A percentile compares a stretch with the other conserved stretches of the same genome.
Evolutionary conservation across 2,888 invertebrate genomes (phyloP).

Genomic region (Gibbula magus): DNA sequence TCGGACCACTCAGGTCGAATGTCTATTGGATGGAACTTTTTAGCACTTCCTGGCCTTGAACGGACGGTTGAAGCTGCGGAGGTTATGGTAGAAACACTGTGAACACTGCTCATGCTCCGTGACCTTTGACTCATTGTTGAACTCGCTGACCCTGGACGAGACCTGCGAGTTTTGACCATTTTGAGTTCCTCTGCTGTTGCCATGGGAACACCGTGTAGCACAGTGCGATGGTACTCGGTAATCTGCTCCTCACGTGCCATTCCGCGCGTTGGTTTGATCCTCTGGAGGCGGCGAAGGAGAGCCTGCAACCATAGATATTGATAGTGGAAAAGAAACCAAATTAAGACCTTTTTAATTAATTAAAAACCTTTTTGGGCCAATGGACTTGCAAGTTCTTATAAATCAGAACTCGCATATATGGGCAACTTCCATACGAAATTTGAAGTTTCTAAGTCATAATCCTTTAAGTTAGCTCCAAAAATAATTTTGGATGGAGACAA

Average conservation of each 20-base stretch:
- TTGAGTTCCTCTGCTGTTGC: conserved; percentile 41
- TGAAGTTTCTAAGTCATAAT: too few relatives aligned
- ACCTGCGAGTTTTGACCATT: neutral
- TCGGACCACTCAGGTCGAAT: conserved; percentile 42
- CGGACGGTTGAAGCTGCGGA: conserved; percentile 31
- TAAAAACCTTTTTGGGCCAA: too few relatives aligned
- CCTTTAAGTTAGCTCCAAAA: too few relatives aligned
- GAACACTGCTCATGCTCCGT: conserved; percentile 18
- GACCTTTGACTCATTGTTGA: conserved; percentile 11
- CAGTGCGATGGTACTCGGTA: conserved; percentile 52
- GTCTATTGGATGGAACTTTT: conserved; percentile 3
- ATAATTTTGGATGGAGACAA: too few relatives aligned
- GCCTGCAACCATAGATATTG: conserved; percentile 47
- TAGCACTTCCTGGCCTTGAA: conserved; percentile 35
- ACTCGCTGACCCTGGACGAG: conserved; percentile 7
- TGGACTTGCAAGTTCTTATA: too few relatives aligned
- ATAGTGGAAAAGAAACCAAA: neutral
- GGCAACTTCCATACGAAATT: too few relatives aligned
- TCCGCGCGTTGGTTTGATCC: conserved; percentile 55
- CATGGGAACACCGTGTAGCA: conserved; percentile 61
- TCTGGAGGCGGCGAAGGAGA: conserved; percentile 60
- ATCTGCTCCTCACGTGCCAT: conserved; percentile 63
- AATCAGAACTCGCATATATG: too few relatives aligned
- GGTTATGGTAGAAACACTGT: conserved; percentile 28
- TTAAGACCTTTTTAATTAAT: too few relatives aligned